phyloP scores from a whole-genome alignment of 2,797 vertebrate species.

The Mus minutoides region DNA sequence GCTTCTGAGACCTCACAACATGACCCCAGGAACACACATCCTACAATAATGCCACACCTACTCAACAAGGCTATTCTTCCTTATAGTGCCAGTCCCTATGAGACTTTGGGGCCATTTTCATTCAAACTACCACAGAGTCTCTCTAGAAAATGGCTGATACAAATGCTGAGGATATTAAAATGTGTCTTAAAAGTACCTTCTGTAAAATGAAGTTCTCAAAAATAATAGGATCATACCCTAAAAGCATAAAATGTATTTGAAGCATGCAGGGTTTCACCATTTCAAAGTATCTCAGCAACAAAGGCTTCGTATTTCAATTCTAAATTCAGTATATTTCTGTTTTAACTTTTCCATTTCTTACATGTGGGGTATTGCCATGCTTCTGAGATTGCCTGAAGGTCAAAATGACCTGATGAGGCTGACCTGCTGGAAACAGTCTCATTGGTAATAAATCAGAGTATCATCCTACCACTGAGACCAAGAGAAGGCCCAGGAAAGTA shows the following conservation, averaged over 20 bases:
- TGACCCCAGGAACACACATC: too few relatives aligned
- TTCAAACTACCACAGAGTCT: neutral
- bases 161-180: neutral
- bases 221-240: neutral
- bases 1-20: neutral
- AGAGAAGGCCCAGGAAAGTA: neutral
- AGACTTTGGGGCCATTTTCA: neutral
- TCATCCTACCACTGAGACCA: neutral
- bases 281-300: neutral
- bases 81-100: neutral
- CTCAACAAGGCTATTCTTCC: neutral
- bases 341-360: neutral
- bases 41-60: neutral
- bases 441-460: neutral
- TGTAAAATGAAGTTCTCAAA: neutral
- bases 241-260: neutral
- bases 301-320: neutral
- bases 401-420: neutral
- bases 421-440: neutral
- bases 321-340: neutral
- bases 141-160: neutral
- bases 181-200: neutral
- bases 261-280: neutral
- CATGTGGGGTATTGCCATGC: neutral
- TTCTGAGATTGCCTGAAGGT: neutral